phyloP scores from a whole-genome alignment of 2,888 invertebrate genomes.

The Orthonychiurus folsomi region DNA sequence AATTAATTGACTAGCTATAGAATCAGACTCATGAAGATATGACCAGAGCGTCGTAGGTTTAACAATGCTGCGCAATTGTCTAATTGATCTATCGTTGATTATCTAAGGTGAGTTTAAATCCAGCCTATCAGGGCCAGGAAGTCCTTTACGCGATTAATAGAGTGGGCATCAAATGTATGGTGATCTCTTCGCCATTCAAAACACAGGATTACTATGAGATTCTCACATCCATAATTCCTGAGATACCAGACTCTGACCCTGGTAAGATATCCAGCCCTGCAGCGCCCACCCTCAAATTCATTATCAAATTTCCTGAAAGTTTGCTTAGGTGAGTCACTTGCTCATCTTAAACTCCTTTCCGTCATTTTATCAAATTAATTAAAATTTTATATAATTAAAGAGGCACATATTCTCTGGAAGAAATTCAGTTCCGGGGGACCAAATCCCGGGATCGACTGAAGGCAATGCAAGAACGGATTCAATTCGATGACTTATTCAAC shows the following conservation, averaged over 20 bases:
- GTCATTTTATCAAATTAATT: no score
- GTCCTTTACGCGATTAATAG: slow-evolving; percentile 62
- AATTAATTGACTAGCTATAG: no score
- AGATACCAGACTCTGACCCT: slow-evolving; percentile 47
- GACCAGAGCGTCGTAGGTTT: no score
- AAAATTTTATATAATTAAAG: slow-evolving; percentile 11
- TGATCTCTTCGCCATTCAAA: slow-evolving; percentile 56
- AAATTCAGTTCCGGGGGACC: slow-evolving; percentile 43
- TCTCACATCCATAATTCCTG: slow-evolving; percentile 54
- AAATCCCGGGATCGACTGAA: slow-evolving; percentile 42
- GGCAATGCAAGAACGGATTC: slow-evolving; percentile 50
- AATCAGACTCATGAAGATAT: no score
- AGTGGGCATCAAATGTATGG: slow-evolving; percentile 58
- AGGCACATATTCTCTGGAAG: slow-evolving; percentile 34
- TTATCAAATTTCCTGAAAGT: no score
- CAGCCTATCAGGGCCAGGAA: slow-evolving; percentile 61
- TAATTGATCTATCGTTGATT: no score
- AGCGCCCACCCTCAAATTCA: slow-evolving; percentile 50
- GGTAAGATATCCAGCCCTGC: slow-evolving; percentile 48
- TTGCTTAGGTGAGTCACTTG: no score
- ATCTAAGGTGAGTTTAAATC: slow-evolving; percentile 64
- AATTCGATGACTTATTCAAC: slow-evolving; percentile 60
- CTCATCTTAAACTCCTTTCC: no score
- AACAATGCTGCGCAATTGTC: no score
- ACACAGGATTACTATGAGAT: slow-evolving; percentile 60